Evolutionary conservation across 2,888 invertebrate species (phyloP).

Genomic region (Sisyra terminalis): DNA sequence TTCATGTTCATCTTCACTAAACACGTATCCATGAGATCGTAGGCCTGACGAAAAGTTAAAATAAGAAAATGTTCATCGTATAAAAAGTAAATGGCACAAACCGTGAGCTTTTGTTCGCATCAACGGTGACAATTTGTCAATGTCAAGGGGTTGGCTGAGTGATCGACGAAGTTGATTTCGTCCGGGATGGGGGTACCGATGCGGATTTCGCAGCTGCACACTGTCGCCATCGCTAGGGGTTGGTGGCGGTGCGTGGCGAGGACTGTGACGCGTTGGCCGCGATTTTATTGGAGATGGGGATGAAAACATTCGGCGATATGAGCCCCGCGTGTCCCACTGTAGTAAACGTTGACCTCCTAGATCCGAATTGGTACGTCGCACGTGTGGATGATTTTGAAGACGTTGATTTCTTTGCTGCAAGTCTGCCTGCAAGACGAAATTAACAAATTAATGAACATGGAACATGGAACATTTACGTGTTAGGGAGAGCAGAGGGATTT

Average conservation of each 20-base stretch:
- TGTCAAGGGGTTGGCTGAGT: slow-evolving; percentile 50
- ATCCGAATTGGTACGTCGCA: slow-evolving; percentile 37
- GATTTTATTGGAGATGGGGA: slow-evolving; percentile 28
- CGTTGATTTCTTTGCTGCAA: slow-evolving; percentile 18
- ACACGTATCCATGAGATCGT: slow-evolving; percentile 26
- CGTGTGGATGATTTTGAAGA: slow-evolving; percentile 26
- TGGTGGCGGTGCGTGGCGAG: slow-evolving; percentile 28
- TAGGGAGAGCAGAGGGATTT: too few relatives aligned
- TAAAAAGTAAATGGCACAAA: slow-evolving; percentile 14
- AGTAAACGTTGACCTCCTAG: slow-evolving; percentile 36
- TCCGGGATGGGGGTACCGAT: slow-evolving; percentile 18
- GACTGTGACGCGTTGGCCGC: slow-evolving; percentile 27
- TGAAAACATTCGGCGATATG: slow-evolving; percentile 32
- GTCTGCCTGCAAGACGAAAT: slow-evolving; percentile 25
- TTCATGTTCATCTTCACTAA: slow-evolving; percentile 37
- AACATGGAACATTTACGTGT: too few relatives aligned
- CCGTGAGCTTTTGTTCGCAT: slow-evolving; percentile 34
- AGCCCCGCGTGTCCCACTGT: slow-evolving; percentile 31
- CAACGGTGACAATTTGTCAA: slow-evolving; percentile 38
- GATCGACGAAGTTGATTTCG: slow-evolving; percentile 30
- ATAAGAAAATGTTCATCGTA: neutral
- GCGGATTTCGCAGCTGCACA: slow-evolving; percentile 16
- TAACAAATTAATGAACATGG: neutral
- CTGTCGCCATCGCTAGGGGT: slow-evolving; percentile 18
- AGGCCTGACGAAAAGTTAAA: too few relatives aligned